Conservation (phyloP, 1,140 invertebrate species). For the Drosophila pruinosa region DNA sequence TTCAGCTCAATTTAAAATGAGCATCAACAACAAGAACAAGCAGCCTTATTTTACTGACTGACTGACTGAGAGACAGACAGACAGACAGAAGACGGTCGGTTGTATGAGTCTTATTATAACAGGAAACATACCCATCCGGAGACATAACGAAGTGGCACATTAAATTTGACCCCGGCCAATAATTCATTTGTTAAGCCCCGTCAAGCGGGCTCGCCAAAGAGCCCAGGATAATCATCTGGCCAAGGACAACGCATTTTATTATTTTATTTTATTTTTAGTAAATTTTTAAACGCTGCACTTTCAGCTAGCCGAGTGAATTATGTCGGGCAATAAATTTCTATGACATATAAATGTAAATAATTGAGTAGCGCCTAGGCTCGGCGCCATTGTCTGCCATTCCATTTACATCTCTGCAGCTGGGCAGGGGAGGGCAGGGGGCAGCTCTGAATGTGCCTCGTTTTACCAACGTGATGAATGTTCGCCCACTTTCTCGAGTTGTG, state of each 20-base stretch:
- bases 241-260: constrained; percentile 36
- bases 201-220: constrained; percentile 6
- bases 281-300: constrained; percentile 75
- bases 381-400: constrained; percentile 14
- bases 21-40: constrained; percentile 52
- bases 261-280: constrained; percentile 52
- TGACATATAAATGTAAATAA: constrained; percentile 82
- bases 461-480: constrained; percentile 32
- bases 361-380: constrained; percentile 54
- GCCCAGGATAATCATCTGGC: constrained; percentile 51
- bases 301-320: constrained; percentile 69
- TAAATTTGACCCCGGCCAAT: constrained; percentile 73
- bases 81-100: background rate
- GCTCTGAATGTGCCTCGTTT: constrained; percentile 1
- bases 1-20: constrained; percentile 74
- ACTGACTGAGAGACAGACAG: background rate
- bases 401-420: constrained; percentile 12
- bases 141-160: constrained; percentile 68
- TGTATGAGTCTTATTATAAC: constrained; percentile 4
- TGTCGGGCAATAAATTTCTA: constrained; percentile 75
- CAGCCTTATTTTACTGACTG: background rate
- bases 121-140: background rate
- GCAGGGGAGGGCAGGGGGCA: background rate
- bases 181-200: constrained; percentile 72
- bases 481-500: constrained; percentile 22